Base-by-base conservation (phyloP, 1,140 invertebrate genomes). In the Oscheius sp. region DNA sequence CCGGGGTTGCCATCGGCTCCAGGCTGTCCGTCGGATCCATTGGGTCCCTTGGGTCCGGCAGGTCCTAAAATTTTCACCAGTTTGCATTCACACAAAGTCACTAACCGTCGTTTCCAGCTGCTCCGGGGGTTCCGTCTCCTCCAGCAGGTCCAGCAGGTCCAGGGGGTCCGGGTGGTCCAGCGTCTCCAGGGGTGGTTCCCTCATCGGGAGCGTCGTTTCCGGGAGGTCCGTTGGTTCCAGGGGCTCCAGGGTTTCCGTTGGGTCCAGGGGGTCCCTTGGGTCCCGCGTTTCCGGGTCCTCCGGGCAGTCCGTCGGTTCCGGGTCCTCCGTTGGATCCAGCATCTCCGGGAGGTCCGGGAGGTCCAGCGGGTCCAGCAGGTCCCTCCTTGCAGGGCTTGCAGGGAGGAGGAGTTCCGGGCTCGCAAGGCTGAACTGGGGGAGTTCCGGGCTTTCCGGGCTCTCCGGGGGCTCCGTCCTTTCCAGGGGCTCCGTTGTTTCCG, bases 271-370 rank as follows among this genome's bases (percentile, higher is more conserved):
- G 64, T 74, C 75, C 75, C 28, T 72, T 64, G 38, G 75, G 65
- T 73, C 72, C 75, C 31, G 75, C 72, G 55, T 59, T 61, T 52
- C 72, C 75, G 46, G 65, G 71, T 65, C 69, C 75, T 77, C 72
- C 75, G 23, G 75, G 73, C 38, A 46, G 68, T 46, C 72, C 75
- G 23, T 58, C 49, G 49, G 71, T 63, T 72, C 74, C 74, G 35
- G 73, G 68, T 38, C 62, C 61, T 66, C n/a, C n/a, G 38, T 72
- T 65, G 26, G 23, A 13, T 49, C 75, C 70, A 31, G 75, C 75
- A 34, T 72, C 72, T 74, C 75, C 75, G 61, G 75, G 75, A 35
- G 75, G 75, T 63, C 75, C 75, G 55, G 75, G 75, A 35, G 75
- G 73, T 38, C 75, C 74, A 32, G 68, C 59, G 34, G 74, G 73